Base-by-base conservation (phyloP, 2,888 invertebrate genomes). In the Trisateles emortualis region DNA sequence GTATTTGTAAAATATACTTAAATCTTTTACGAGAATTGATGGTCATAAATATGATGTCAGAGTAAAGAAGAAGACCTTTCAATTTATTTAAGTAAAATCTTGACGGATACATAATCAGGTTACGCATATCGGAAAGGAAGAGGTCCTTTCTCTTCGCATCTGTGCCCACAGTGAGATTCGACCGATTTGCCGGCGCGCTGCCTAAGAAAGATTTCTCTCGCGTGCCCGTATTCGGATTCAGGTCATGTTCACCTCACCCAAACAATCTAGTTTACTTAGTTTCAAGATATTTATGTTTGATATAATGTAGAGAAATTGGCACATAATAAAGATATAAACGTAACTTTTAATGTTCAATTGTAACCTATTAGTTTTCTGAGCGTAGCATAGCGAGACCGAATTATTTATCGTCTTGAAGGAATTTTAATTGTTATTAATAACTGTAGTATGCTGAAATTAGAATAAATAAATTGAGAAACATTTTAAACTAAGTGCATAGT, bases 221-320 rank as follows among this genome's bases (percentile, higher is more conserved):
- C 79, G 84, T 82, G 81, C 81, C 88, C 88, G 87, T 90, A 88
- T 88, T 88, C 65, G 84, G 84, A 91, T 90, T 88, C 85, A 86
- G 91, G 90, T 85, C 90, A 81, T 78, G 79, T 74, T 79, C 78
- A 83, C 83, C 79, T 85, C 84, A 76, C 83, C 87, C 83, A 86
- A 88, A 88, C 76, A 82, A 76, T 81, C 83, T 80, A 74, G 69
- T 63, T 65, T 63, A 63, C 57, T 68, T 42, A 17, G 41, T 22
- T 24, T 38, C 63, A 63, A 48, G 48, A 57, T 52, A 54, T 35
- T 33, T 35, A 22, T 56, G 45, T 9, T 36, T 48, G 33, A 51
- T 33, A 38, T 46, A 32, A 46, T 39, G 30, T 26, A 35, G 14
- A 11, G 24, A 52, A 52, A 42, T 49, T 3, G 17, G 24, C 32